phyloP scores from a whole-genome alignment of 1,140 invertebrate species.

The Cyclargus thomasi region DNA sequence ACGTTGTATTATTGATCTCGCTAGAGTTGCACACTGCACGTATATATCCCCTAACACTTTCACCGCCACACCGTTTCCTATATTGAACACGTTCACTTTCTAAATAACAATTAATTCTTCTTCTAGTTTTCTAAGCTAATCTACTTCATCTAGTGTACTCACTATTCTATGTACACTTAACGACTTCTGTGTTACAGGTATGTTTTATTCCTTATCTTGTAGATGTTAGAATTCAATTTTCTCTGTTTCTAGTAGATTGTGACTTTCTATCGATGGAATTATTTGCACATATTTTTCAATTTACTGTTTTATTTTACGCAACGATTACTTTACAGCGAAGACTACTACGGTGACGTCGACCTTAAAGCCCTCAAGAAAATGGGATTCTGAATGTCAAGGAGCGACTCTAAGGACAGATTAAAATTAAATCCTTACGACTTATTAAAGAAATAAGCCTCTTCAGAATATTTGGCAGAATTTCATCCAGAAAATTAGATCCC shows the following conservation, averaged over 20 bases:
- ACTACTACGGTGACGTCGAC: slow-evolving; percentile 90
- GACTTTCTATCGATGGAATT: background rate
- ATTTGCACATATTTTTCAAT: slow-evolving; percentile 15
- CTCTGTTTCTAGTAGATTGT: background rate
- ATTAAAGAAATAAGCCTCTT: slow-evolving; percentile 48
- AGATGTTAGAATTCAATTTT: background rate
- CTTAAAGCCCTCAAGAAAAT: slow-evolving; percentile 86
- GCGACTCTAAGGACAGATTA: slow-evolving; percentile 65
- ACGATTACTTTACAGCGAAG: slow-evolving; percentile 79
- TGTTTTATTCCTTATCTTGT: slow-evolving; percentile 24
- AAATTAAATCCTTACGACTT: slow-evolving; percentile 63
- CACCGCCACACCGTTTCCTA: slow-evolving; percentile 52
- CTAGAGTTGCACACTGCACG: slow-evolving; percentile 56
- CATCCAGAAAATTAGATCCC: background rate
- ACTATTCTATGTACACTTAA: background rate
- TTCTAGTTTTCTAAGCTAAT: slow-evolving; percentile 18
- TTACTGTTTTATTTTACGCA: background rate
- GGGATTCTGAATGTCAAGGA: slow-evolving; percentile 79
- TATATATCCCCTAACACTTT: slow-evolving; percentile 51
- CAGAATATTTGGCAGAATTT: slow-evolving; percentile 26
- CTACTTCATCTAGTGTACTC: background rate
- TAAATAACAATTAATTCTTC: slow-evolving; percentile 28
- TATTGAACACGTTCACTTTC: slow-evolving; percentile 58
- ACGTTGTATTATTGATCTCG: slow-evolving; percentile 50
- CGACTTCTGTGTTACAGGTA: slow-evolving; percentile 22